These are phyloP conservation scores for Mungos mungo DNA, from an alignment of 2,113 vertebrate genomes.

Conservation along the genomic window DNA sequence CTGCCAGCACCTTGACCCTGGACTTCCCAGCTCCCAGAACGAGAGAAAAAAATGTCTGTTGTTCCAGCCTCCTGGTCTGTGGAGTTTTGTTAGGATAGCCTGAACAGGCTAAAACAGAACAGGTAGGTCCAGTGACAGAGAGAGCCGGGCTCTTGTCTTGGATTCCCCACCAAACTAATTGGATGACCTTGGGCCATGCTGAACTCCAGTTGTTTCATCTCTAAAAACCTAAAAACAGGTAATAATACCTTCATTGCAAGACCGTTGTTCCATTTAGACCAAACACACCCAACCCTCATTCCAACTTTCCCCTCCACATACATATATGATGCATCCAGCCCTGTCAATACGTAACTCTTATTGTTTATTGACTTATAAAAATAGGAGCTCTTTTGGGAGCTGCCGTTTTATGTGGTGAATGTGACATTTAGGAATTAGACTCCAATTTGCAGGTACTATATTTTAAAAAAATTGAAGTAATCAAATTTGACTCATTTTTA, in stretches of 20 bases:
- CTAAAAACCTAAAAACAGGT: not conserved
- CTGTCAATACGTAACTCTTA: not conserved
- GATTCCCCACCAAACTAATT: not conserved
- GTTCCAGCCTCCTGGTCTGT: not conserved
- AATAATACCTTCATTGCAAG: not conserved
- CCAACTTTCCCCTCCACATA: no score
- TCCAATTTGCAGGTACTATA: not conserved
- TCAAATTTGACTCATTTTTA: not conserved
- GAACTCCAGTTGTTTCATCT: not conserved
- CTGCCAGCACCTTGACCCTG: not conserved
- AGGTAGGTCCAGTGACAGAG: not conserved
- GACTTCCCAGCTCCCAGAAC: no score
- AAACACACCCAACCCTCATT: not conserved
- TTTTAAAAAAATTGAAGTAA: not conserved
- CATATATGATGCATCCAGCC: rapidly evolving
- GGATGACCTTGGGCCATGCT: not conserved
- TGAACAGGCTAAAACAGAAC: not conserved
- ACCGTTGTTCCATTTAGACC: rapidly evolving
- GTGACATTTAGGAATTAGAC: not conserved
- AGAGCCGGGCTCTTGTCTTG: not conserved
- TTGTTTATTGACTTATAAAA: not conserved
- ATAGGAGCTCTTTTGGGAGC: not conserved
- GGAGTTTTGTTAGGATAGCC: not conserved
- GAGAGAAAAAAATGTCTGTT: not conserved
- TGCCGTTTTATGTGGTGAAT: not conserved